phyloP scores from a whole-genome alignment of 2,888 invertebrate genomes.

The Caenorhabditis virilis region DNA sequence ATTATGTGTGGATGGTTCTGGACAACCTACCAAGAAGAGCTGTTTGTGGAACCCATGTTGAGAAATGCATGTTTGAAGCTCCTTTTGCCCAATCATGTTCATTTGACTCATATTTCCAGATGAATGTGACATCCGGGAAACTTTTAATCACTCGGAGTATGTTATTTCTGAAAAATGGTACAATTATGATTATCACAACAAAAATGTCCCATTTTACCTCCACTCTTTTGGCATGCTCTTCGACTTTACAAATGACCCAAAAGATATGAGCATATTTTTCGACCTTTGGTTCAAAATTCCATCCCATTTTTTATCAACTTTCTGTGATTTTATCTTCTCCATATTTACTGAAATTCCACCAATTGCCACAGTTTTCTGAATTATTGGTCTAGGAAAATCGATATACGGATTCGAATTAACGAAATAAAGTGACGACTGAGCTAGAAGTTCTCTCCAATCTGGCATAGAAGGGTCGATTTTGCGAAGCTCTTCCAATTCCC shows the following conservation, averaged over 20 bases:
- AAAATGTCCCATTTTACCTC: no score
- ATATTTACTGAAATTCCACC: slow-evolving; percentile 24
- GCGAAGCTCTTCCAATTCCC: neutral
- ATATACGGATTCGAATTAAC: neutral
- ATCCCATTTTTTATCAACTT: no score
- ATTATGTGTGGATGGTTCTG: neutral
- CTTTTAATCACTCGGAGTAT: slow-evolving; percentile 17
- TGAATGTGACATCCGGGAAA: slow-evolving; percentile 44
- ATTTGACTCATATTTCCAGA: slow-evolving; percentile 50
- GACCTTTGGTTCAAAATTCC: no score
- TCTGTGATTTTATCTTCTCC: no score
- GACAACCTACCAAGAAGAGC: slow-evolving; percentile 39
- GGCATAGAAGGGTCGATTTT: neutral
- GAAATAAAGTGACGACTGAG: slow-evolving; percentile 3
- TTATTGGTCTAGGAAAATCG: no score
- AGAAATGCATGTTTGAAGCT: slow-evolving; percentile 39
- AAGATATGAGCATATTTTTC: no score
- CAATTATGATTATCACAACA: no score
- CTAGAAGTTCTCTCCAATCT: neutral
- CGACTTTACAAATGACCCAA: no score
- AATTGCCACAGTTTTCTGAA: neutral
- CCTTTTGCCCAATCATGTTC: slow-evolving; percentile 21
- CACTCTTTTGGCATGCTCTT: slow-evolving; percentile 2
- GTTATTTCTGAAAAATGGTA: slow-evolving; percentile 23
- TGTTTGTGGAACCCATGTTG: slow-evolving; percentile 53